Evolutionary conservation across 2,113 vertebrate genomes (phyloP).

Genomic region (Nannospalax galili): DNA sequence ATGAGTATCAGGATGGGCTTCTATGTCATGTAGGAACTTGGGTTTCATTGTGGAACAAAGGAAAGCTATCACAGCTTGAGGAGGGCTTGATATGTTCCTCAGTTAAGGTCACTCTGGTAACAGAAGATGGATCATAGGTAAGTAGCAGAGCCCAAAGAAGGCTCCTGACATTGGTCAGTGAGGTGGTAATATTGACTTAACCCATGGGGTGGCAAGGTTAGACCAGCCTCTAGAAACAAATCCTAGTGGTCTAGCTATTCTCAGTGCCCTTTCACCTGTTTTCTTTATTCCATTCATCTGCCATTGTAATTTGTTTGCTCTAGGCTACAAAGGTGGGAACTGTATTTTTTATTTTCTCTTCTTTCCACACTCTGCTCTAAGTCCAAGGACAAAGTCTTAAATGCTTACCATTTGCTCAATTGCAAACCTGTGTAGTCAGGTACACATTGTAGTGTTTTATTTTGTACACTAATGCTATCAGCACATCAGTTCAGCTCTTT

Average conservation of each 20-base stretch:
- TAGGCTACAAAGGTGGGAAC: not conserved
- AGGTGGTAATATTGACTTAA: not conserved
- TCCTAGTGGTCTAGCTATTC: not conserved
- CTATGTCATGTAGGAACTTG: not conserved
- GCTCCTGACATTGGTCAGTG: not conserved
- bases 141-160: not conserved
- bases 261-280: rapidly evolving
- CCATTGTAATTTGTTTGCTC: not conserved
- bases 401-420: not conserved
- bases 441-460: not conserved
- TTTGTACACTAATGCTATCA: not conserved
- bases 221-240: rapidly evolving
- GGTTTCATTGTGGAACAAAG: not conserved
- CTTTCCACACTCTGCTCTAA: not conserved
- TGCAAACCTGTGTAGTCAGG: rapidly evolving
- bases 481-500: not conserved
- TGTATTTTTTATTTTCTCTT: not conserved
- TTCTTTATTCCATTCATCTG: not conserved
- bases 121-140: not conserved
- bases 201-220: too few species aligned
- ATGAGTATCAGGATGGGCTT: too few species aligned
- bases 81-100: not conserved
- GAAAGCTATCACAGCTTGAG: not conserved
- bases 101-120: not conserved
- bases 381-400: not conserved